Percentiles rank a stretch among this genome's conserved stretches.
Conservation (phyloP, 1,140 invertebrate species). For the Leptoteleia sp. region DNA sequence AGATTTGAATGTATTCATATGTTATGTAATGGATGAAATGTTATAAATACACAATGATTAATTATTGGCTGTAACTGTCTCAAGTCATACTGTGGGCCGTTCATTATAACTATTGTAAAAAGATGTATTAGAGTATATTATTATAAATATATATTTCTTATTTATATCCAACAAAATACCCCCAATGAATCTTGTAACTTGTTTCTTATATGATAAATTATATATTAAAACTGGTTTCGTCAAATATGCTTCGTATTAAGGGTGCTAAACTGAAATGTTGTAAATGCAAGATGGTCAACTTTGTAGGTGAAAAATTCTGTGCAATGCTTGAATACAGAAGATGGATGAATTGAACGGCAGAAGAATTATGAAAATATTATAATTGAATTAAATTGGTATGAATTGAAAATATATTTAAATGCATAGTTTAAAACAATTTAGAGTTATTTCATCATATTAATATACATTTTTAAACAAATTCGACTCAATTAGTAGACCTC, state of each 20-base stretch:
- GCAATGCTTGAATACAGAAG: no score
- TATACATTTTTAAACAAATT: no score
- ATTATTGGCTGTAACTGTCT: conserved; percentile 70
- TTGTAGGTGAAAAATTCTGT: no score
- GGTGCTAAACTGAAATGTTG: no score
- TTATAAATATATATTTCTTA: conserved; percentile 63
- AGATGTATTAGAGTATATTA: conserved; percentile 60
- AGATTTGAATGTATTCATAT: conserved; percentile 65
- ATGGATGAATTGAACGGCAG: no score
- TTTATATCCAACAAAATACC: conserved; percentile 42
- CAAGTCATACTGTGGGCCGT: conserved; percentile 45
- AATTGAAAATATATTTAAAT: no score
- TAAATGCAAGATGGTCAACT: no score
- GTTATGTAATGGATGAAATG: conserved; percentile 67
- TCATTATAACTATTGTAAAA: conserved; percentile 55
- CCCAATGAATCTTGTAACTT: conserved; percentile 8
- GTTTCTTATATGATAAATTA: background rate
- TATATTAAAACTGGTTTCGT: conserved; percentile 13
- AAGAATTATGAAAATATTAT: no score
- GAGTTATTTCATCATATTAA: no score
- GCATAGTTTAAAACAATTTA: no score
- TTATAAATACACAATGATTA: conserved; percentile 68
- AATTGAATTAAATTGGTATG: no score
- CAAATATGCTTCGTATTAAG: background rate
- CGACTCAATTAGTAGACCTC: no score